Percentiles rank a stretch among this genome's conserved stretches.
These are phyloP conservation scores for Pollenia labialis DNA, from an alignment of 2,888 invertebrate species.

Conservation along the genomic window DNA sequence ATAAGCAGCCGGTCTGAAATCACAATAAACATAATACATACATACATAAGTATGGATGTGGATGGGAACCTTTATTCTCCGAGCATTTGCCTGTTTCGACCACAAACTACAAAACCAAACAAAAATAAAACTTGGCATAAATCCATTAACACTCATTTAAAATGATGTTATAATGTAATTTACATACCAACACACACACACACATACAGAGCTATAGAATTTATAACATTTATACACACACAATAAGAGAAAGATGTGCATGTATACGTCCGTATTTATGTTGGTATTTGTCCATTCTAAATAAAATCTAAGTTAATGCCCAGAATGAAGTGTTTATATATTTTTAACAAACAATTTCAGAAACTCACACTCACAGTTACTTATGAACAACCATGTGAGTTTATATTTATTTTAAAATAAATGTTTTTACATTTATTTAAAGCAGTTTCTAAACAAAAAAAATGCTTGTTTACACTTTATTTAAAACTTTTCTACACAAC, in stretches of 20 bases:
- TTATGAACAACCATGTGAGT: not conserved
- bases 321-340: conserved; percentile 64
- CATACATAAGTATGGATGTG: not conserved
- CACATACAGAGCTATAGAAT: conserved; percentile 68
- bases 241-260: not conserved
- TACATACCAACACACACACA: conserved; percentile 62
- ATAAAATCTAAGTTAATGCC: conserved; percentile 60
- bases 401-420: not conserved
- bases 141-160: conserved; percentile 73
- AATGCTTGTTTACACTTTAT: conserved; percentile 26
- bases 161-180: conserved; percentile 69
- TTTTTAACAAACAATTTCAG: conserved; percentile 60
- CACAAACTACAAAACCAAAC: conserved; percentile 70
- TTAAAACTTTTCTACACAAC: conserved; percentile 3
- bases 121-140: conserved; percentile 70
- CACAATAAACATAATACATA: not conserved
- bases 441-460: conserved; percentile 25
- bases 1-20: conserved; percentile 10
- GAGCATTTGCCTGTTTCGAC: conserved; percentile 65
- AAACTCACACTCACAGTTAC: not conserved
- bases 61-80: not conserved
- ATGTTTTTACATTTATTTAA: conserved; percentile 1
- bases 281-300: conserved; percentile 32
- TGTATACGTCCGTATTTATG: not conserved
- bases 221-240: conserved; percentile 68